phyloP scores from a whole-genome alignment of 2,888 invertebrate genomes.

The Gari tellinella region DNA sequence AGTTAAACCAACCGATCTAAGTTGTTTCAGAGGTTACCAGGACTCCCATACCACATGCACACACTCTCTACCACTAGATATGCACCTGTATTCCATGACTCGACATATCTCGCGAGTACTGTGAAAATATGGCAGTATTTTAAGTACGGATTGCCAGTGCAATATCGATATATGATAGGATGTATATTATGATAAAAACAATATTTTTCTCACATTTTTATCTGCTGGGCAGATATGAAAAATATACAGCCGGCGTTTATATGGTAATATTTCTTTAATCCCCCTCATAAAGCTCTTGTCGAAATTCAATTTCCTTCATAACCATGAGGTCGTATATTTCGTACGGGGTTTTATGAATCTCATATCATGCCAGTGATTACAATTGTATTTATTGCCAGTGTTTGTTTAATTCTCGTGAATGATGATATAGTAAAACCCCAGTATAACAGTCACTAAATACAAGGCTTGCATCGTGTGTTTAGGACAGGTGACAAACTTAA shows the following conservation, averaged over 20 bases:
- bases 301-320: slow-evolving; percentile 34
- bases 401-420: slow-evolving; percentile 2
- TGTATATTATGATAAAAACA: slow-evolving; percentile 31
- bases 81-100: too few species aligned
- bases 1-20: too few species aligned
- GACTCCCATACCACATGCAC: too few species aligned
- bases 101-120: too few species aligned
- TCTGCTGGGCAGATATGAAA: not conserved
- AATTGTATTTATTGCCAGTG: slow-evolving; percentile 1
- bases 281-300: slow-evolving; percentile 33
- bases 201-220: slow-evolving; percentile 42
- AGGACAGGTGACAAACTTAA: too few species aligned
- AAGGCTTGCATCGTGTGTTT: too few species aligned
- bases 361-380: not conserved
- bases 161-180: slow-evolving; percentile 21
- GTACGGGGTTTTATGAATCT: not conserved
- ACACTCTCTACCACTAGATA: too few species aligned
- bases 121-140: too few species aligned
- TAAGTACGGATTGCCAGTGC: not conserved
- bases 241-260: slow-evolving; percentile 17
- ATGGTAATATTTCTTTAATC: slow-evolving; percentile 20
- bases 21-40: too few species aligned
- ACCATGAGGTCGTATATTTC: slow-evolving; percentile 23
- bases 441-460: too few species aligned
- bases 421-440: not conserved